Evolutionary conservation across 2,888 invertebrate genomes (phyloP).

Genomic region (Xestobium rufovillosum): DNA sequence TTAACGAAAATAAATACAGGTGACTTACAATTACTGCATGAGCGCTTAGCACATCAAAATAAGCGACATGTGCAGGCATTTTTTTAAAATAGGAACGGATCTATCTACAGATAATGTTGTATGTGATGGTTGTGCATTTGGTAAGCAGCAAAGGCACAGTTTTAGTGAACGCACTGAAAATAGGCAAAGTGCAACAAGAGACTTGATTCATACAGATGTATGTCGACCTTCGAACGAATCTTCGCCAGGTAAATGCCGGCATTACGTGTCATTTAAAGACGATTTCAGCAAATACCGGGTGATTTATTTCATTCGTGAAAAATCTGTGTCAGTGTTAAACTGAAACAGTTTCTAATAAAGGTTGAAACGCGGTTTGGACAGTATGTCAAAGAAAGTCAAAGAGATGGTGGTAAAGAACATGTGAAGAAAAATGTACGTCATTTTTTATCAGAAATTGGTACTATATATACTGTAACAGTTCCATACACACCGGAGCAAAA

Average conservation of each 20-base stretch:
- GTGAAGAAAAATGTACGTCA: too few species aligned
- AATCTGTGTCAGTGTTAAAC: too few species aligned
- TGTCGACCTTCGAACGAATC: conserved; percentile 15
- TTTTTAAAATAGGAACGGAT: conserved; percentile 15
- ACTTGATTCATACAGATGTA: conserved; percentile 14
- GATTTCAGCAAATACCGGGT: conserved; percentile 15
- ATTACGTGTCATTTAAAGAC: conserved; percentile 18
- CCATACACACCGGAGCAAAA: too few species aligned
- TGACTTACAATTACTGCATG: conserved; percentile 19
- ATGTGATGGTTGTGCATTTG: conserved; percentile 23
- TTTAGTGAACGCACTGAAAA: too few species aligned
- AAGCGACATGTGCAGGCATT: too few species aligned
- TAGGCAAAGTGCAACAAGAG: conserved; percentile 9
- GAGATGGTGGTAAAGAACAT: too few species aligned
- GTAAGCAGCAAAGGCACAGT: conserved; percentile 20
- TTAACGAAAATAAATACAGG: too few species aligned
- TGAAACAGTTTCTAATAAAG: too few species aligned
- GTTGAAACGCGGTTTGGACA: too few species aligned
- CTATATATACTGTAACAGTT: too few species aligned
- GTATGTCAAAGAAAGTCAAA: too few species aligned
- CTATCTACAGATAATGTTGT: conserved; percentile 13
- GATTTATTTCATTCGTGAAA: conserved; percentile 18
- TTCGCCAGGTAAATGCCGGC: conserved; percentile 12
- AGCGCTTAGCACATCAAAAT: conserved; percentile 21
- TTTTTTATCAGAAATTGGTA: too few species aligned